Evolutionary conservation across 1,140 invertebrate species (phyloP).

Genomic region (Aphis craccivora): DNA sequence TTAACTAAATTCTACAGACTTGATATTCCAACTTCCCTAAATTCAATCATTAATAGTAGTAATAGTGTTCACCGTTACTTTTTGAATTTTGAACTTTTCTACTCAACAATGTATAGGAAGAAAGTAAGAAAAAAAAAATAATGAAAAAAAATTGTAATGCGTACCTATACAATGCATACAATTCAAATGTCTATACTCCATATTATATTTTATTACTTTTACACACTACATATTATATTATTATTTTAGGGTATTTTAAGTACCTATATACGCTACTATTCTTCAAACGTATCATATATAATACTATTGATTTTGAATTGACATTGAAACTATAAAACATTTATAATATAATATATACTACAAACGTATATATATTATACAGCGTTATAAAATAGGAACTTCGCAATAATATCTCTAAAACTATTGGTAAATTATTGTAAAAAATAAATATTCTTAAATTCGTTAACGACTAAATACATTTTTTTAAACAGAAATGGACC

Average conservation of each 20-base stretch:
- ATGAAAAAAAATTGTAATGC: neutral
- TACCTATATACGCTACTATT: neutral
- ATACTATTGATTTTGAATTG: neutral
- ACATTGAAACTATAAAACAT: neutral
- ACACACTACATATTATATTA: neutral
- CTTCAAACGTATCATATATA: neutral
- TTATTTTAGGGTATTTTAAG: neutral
- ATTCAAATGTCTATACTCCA: neutral
- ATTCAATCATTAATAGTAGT: neutral
- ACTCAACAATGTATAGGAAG: neutral
- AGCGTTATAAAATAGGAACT: too few relatives aligned
- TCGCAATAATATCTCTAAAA: too few relatives aligned
- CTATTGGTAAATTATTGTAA: neutral
- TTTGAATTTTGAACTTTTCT: neutral
- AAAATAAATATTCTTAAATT: neutral
- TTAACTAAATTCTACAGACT: neutral
- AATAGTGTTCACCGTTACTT: neutral
- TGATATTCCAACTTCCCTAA: neutral
- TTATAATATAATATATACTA: too few relatives aligned
- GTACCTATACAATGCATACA: neutral
- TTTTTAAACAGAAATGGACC: conserved; percentile 71
- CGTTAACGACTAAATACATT: neutral
- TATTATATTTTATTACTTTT: neutral
- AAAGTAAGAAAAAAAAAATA: neutral
- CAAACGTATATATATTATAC: too few relatives aligned